Evolutionary conservation across 2,113 vertebrate species (phyloP), one percentile per base, ranked within the genome.

Genomic region (Antechinus flavipes): DNA sequence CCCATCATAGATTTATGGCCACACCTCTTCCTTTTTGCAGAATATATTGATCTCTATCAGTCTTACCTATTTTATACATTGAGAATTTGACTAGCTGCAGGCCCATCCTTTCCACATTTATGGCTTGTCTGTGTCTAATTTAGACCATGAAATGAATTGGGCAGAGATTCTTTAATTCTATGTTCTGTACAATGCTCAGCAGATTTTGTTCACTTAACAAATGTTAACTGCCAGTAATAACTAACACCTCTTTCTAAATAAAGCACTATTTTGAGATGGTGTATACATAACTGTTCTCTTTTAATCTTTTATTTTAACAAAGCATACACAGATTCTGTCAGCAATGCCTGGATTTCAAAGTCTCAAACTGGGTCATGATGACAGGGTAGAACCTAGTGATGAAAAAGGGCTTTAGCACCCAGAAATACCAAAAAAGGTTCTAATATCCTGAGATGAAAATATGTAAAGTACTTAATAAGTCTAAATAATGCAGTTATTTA

Each of bases 171-270:
- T 95, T 95, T 94, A 89, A 93, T 97, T 95, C 96, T 91, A 90
- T 94, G 91, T 96, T 97, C 95, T 96, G 93, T 35, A 94, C 96
- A 90, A 47, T 95, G 93, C 96, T 97, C 90, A 76, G 97, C 94
- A 97, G 97, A 96, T 94, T 98, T 95, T 98, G 95, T 97, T 97
- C 97, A 96, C 97, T 96, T 94, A 50, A 95, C 96, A 97, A 97
- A 98, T 97, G 97, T 96, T 97, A 97, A 97, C 94, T 96, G 94
- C 97, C 97, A 97, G 95, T 96, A 97, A 98, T 97, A 97, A 95
- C 96, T 94, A 95, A 95, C 96, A 97, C 96, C 94, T 91, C 93
- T 94, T 97, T 96, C 95, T 96, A 97, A 97, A 98, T 96, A 96
- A 94, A 96, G 93, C 93, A 95, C 97, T 96, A 94, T 97, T 98